phyloP scores from a whole-genome alignment of 30 jellyfish, hydroid and myxozoan species.

The Turritopsis rubra region DNA sequence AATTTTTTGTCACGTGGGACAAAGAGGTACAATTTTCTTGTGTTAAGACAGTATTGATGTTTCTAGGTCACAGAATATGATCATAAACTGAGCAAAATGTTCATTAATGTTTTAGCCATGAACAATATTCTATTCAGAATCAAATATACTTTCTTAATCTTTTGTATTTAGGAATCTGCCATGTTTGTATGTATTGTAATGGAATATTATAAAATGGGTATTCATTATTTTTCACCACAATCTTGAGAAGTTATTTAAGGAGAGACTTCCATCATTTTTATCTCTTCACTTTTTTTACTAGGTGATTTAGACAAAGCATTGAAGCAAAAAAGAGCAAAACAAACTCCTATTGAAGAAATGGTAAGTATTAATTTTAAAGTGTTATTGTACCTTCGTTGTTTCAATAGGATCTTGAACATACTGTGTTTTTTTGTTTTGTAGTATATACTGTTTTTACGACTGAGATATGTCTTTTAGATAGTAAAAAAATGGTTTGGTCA shows the following conservation, averaged over 20 bases:
- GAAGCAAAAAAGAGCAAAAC: conserved; percentile 57
- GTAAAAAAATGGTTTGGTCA: conserved; percentile 88
- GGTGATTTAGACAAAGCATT: conserved; percentile 84
- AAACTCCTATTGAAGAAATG: conserved; percentile 62
- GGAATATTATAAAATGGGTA: conserved; percentile 86
- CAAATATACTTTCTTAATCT: too few species aligned
- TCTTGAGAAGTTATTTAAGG: background rate
- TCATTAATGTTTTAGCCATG: too few species aligned
- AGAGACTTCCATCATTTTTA: background rate
- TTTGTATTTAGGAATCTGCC: conserved; percentile 91
- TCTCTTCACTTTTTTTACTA: too few species aligned
- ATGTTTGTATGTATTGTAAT: conserved; percentile 87
- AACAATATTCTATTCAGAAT: too few species aligned
- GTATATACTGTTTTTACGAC: too few species aligned
- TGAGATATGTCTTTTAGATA: conserved; percentile 39
- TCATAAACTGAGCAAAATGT: too few species aligned
- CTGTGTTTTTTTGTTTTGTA: background rate
- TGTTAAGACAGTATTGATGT: background rate
- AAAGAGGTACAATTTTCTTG: conserved; percentile 49
- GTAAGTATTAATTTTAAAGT: conserved; percentile 23
- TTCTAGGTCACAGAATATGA: background rate
- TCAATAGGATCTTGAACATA: too few species aligned
- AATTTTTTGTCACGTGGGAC: conserved; percentile 89
- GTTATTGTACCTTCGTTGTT: too few species aligned
- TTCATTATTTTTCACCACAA: background rate